Base-by-base conservation (phyloP, 2,888 invertebrate species). In the Frankliniella intonsa region DNA sequence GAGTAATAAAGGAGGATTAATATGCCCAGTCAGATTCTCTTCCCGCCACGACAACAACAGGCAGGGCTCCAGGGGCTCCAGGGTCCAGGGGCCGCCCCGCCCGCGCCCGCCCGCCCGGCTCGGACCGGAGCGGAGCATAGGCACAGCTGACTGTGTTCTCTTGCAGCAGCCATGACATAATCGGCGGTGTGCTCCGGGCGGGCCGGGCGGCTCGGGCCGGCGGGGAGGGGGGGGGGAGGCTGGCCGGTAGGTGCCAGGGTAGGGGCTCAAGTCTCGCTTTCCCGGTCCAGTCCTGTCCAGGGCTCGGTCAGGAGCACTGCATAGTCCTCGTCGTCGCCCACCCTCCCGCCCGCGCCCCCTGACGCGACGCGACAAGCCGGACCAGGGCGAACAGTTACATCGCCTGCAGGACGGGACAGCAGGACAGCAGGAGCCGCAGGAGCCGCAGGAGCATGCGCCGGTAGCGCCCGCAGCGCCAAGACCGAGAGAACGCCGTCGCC, bases 131-230 rank as follows among this genome's bases (percentile, higher is more conserved):
- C 65, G 69, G 55, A 25, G 25, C 22, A 22, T n/a, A 17, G 69
- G 69, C 69, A n/a, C n/a, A 10, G 69, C 22, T 25, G 69, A 25
- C 69, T 11, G 22, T 76, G 69, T 25, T 76, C 69, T 22, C 25
- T 25, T 76, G 69, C 69, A 62, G 62, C 62, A n/a, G 62, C 38
- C 62, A 62, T 62, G 62, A 62, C 62, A 62, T 62, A 62, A 62
- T 62, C 62, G 62, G 62, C 62, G 62, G 19, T 17, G 11, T 62
- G 62, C 62, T 62, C 62, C 62, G 7, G 62, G 11, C 14, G 38
- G 38, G 14, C 62, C 69, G 3, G 14, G 19, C 65, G 69, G n/a
- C 69, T 69, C 69, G 69, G 22, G 55, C 69, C 69, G 11, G 5
- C 22, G 69, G 22, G 10, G 69, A 22, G 69, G 22, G 22, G 69